Conservation (phyloP, 2,113 vertebrate genomes). For the Pampusana beccarii region DNA sequence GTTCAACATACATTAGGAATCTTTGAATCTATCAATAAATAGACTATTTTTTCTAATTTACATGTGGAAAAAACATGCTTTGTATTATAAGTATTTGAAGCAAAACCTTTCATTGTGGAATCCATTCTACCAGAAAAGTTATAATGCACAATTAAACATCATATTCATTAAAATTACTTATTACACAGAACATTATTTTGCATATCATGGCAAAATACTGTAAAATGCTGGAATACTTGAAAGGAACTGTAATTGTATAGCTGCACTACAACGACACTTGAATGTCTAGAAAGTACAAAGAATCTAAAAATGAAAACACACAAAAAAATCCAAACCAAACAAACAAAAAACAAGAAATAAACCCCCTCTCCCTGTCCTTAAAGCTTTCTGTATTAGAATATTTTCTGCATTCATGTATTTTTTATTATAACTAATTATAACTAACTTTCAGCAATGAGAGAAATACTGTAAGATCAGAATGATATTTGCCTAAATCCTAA, state of each 20-base stretch:
- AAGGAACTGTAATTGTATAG: background rate
- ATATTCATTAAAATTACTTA: background rate
- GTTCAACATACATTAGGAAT: background rate
- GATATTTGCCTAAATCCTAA: background rate
- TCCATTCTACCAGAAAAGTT: background rate
- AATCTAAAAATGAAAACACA: background rate
- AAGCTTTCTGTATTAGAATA: background rate
- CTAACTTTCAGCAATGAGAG: background rate
- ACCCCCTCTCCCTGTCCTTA: accelerated
- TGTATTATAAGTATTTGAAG: background rate
- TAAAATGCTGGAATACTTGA: background rate
- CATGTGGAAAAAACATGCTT: background rate
- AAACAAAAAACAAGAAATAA: background rate
- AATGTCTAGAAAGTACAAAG: background rate
- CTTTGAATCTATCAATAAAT: background rate
- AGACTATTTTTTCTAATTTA: background rate
- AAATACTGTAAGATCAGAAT: background rate
- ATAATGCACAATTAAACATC: background rate
- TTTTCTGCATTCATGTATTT: background rate
- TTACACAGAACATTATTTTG: background rate
- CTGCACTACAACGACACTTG: background rate
- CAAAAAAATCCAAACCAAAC: background rate
- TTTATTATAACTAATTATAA: background rate
- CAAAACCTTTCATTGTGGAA: background rate
- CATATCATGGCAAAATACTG: background rate